phyloP scores from a whole-genome alignment of 2,797 vertebrate genomes.

The Acrossocheilus wenchowensis region DNA sequence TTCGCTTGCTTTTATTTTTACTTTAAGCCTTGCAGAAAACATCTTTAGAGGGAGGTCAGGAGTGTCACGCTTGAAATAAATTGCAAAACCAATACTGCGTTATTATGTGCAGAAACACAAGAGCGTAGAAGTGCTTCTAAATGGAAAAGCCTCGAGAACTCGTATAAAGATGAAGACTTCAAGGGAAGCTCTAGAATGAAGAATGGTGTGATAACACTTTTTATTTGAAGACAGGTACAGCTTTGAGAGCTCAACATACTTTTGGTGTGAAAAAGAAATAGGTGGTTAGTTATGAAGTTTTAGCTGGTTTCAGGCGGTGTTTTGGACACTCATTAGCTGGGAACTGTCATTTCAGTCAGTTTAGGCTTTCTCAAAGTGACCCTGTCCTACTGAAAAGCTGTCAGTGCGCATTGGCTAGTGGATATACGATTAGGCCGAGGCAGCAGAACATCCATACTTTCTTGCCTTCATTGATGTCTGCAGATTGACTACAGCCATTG shows the following conservation, averaged over 20 bases:
- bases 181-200: neutral
- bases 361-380: neutral
- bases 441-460: conserved; percentile 29
- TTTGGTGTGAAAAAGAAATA: neutral
- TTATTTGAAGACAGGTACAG: neutral
- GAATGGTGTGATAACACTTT: conserved; percentile 1
- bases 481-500: conserved; percentile 49
- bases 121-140: neutral
- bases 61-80: conserved; percentile 37
- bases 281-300: neutral
- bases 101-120: conserved; percentile 28
- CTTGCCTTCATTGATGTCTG: conserved; percentile 26
- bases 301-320: neutral
- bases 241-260: neutral
- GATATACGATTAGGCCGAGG: conserved; percentile 11
- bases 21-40: conserved; percentile 24
- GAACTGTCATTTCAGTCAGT: neutral
- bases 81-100: conserved; percentile 34
- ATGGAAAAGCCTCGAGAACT: neutral
- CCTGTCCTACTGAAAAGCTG: neutral
- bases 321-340: neutral
- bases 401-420: neutral
- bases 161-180: neutral
- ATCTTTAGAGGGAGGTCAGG: conserved; percentile 42
- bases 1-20: conserved; percentile 29